A percentile compares a stretch with the other conserved stretches of the same genome.
phyloP scores from a whole-genome alignment of 2,888 invertebrate genomes.

The Troilus luridus region DNA sequence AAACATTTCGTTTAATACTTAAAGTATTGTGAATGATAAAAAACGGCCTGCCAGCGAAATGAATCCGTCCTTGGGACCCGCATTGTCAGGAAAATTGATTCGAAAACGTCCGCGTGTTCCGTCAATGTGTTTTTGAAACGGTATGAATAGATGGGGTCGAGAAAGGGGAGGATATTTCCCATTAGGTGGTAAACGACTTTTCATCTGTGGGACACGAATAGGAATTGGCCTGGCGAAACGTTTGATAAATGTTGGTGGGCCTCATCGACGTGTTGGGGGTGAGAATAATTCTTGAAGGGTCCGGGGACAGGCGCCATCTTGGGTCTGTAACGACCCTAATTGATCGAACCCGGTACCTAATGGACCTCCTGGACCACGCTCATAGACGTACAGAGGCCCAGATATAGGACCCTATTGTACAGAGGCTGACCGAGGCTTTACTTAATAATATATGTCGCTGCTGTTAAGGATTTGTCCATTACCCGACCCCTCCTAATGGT shows the following conservation, averaged over 20 bases:
- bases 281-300: constrained; percentile 31
- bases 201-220: constrained; percentile 16
- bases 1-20: neutral
- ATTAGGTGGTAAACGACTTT: constrained; percentile 40
- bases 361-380: constrained; percentile 72
- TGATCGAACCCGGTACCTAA: constrained; percentile 73
- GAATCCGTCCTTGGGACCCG: neutral
- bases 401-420: constrained; percentile 31
- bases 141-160: neutral
- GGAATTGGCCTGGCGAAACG: neutral
- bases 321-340: constrained; percentile 72
- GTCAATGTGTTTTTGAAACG: constrained; percentile 37
- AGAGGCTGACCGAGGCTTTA: constrained; percentile 49
- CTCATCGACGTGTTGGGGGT: constrained; percentile 28
- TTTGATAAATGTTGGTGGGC: constrained; percentile 20
- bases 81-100: constrained; percentile 28
- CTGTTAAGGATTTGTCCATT: constrained; percentile 55
- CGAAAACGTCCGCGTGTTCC: neutral
- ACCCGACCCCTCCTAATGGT: constrained; percentile 48
- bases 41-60: neutral
- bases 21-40: constrained; percentile 3
- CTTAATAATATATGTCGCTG: constrained; percentile 54
- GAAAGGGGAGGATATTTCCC: neutral
- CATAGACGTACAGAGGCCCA: constrained; percentile 63
- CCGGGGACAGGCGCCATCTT: constrained; percentile 47